Conservation (phyloP, 1,140 invertebrate species). For the Euwallacea similis region DNA sequence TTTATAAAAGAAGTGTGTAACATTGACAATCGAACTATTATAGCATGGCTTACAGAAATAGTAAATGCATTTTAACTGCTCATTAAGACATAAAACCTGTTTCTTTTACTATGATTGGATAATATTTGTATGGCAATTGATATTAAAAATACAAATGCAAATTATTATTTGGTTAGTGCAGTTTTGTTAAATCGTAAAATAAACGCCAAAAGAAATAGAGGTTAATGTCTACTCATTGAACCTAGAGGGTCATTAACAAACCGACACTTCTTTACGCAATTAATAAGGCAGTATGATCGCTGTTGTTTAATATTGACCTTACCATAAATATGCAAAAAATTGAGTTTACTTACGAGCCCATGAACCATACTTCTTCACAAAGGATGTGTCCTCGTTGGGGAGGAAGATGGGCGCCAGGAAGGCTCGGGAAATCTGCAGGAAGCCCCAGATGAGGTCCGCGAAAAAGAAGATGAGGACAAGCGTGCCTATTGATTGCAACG, state of each 20-base stretch:
- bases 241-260: too few relatives aligned
- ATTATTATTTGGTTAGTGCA: too few relatives aligned
- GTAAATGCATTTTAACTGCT: too few relatives aligned
- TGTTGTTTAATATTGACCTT: neutral
- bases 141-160: neutral
- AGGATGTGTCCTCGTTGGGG: constrained; percentile 43
- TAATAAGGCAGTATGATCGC: neutral
- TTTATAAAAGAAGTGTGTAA: neutral
- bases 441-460: constrained; percentile 39
- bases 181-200: too few relatives aligned
- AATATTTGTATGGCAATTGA: too few relatives aligned
- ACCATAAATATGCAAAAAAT: neutral
- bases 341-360: constrained; percentile 46
- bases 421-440: constrained; percentile 38
- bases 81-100: too few relatives aligned
- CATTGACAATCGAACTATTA: neutral
- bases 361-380: constrained; percentile 44
- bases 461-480: constrained; percentile 40
- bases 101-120: neutral
- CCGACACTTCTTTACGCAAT: too few relatives aligned
- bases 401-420: constrained; percentile 45
- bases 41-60: too few relatives aligned
- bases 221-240: too few relatives aligned
- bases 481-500: constrained; percentile 38
- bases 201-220: too few relatives aligned